Evolutionary conservation across 2,797 vertebrate species (phyloP).

Genomic region (Sphenodon punctatus): DNA sequence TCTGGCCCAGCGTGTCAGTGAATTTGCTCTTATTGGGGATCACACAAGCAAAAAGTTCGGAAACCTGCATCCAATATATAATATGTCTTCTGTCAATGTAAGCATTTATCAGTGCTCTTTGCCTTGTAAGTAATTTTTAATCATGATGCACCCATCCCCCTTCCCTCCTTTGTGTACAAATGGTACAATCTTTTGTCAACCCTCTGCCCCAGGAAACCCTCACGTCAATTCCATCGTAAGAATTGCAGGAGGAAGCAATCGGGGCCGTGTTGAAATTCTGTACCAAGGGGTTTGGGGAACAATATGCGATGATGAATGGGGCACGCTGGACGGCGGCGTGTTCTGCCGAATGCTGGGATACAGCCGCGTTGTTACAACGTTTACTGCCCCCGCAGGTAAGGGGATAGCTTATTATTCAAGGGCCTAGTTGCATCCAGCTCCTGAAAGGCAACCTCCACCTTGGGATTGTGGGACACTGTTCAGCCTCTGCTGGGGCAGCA

Average conservation of each 20-base stretch:
- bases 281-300: constrained; percentile 81
- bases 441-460: not conserved
- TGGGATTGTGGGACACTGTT: not conserved
- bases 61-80: no score
- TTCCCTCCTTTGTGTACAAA: not conserved
- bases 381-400: constrained; percentile 68
- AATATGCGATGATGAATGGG: constrained; percentile 85
- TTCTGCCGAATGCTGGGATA: constrained; percentile 88
- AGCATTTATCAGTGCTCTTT: no score
- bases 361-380: rapidly evolving
- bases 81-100: no score
- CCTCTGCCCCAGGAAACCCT: not conserved
- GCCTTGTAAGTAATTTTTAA: not conserved
- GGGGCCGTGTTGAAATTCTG: constrained; percentile 84
- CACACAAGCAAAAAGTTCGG: no score
- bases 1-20: no score
- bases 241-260: not conserved
- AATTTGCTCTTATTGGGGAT: no score
- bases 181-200: not conserved
- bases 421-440: not conserved
- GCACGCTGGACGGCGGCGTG: constrained; percentile 66
- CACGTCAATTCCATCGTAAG: rapidly evolving
- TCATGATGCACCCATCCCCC: not conserved
- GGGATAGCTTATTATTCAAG: not conserved
- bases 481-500: not conserved